Conservation (phyloP, 2,797 vertebrate genomes). For the Lepus oiostolus region DNA sequence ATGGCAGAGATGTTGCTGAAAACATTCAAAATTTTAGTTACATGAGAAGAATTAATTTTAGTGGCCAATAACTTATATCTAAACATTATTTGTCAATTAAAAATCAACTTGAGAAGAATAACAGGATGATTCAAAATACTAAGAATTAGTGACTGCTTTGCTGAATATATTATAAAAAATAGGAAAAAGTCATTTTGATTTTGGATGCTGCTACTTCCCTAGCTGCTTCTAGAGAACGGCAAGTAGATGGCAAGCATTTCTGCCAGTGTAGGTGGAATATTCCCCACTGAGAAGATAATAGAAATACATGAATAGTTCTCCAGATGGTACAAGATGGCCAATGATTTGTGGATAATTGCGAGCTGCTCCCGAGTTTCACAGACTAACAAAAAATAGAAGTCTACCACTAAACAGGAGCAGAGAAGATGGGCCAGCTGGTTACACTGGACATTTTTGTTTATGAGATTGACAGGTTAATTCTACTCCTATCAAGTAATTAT, state of each 20-base stretch:
- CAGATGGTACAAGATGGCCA: slow-evolving; percentile 64
- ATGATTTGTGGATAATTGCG: slow-evolving; percentile 68
- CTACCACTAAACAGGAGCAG: background rate
- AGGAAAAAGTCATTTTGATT: slow-evolving; percentile 32
- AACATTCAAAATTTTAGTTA: too few relatives aligned
- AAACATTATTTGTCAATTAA: background rate
- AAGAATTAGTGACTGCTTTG: background rate
- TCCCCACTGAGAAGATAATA: slow-evolving; percentile 48
- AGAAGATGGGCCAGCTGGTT: background rate
- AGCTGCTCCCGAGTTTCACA: slow-evolving; percentile 56
- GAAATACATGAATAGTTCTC: slow-evolving; percentile 58
- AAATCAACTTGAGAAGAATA: background rate
- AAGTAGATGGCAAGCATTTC: background rate
- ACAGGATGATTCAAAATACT: slow-evolving; percentile 66
- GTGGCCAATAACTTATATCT: too few relatives aligned
- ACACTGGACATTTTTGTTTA: slow-evolving; percentile 49
- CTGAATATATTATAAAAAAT: slow-evolving; percentile 47
- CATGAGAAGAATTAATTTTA: background rate
- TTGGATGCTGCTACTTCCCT: background rate
- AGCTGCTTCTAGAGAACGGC: slow-evolving; percentile 5
- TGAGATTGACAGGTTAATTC: slow-evolving; percentile 71
- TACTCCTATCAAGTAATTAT: slow-evolving; percentile 58
- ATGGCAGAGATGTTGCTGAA: background rate
- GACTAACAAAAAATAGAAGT: slow-evolving; percentile 55
- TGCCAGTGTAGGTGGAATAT: slow-evolving; percentile 47